These are phyloP conservation scores for Leucopsar rothschildi DNA, from an alignment of 2,113 vertebrate genomes.

Conservation along the genomic window DNA sequence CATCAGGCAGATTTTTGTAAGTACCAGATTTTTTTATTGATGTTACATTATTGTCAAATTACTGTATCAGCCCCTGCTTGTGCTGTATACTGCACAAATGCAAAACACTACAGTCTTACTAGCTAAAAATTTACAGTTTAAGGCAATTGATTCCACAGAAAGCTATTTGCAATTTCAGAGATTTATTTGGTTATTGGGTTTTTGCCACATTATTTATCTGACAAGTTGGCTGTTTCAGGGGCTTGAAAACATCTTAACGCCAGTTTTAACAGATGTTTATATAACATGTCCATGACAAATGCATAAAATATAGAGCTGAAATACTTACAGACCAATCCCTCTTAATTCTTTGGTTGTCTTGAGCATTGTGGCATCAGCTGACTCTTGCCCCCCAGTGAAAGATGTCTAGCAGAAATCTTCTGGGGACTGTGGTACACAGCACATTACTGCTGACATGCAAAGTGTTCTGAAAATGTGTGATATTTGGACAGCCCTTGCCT, in stretches of 20 bases:
- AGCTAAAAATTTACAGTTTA: neutral
- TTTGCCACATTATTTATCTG: neutral
- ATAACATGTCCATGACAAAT: neutral
- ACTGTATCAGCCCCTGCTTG: neutral
- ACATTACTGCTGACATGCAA: neutral
- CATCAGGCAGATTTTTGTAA: slow-evolving; percentile 71
- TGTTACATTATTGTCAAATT: neutral
- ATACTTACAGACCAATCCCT: neutral
- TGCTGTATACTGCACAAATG: neutral
- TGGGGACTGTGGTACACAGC: neutral
- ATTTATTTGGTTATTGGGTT: neutral
- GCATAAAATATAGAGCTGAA: neutral
- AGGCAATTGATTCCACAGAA: neutral
- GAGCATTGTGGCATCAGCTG: neutral
- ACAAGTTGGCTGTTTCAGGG: neutral
- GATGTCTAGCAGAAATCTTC: neutral
- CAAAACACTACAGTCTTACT: neutral
- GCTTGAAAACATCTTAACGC: neutral
- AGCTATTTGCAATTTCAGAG: neutral
- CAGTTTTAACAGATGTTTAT: neutral
- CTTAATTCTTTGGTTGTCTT: neutral
- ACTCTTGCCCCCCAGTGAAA: neutral
- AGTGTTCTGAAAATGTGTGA: neutral
- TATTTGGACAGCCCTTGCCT: neutral
- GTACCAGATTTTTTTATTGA: slow-evolving; percentile 20